Evolutionary conservation across 2,797 vertebrate genomes (phyloP).

Genomic region (Eulemur coronatus): DNA sequence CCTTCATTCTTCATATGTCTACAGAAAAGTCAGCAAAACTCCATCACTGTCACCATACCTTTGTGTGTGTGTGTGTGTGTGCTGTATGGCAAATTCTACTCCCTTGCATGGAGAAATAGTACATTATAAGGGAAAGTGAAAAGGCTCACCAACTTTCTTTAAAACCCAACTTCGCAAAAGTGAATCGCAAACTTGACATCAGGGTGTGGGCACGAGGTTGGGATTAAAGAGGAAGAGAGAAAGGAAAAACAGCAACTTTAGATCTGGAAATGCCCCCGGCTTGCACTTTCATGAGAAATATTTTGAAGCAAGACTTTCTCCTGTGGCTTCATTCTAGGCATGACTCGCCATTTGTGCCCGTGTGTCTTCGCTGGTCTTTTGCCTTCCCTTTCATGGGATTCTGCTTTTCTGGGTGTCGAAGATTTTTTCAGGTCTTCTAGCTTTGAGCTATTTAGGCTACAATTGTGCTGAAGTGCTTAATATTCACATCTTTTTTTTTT

Average conservation of each 20-base stretch:
- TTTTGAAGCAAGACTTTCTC: background rate
- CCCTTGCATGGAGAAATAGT: background rate
- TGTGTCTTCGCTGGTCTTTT: slow-evolving; percentile 76
- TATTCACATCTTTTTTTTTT: slow-evolving; percentile 75
- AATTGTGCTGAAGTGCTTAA: slow-evolving; percentile 81
- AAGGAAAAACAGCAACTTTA: background rate
- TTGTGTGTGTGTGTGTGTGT: too few species aligned
- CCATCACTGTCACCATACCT: background rate
- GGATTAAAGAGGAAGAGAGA: background rate
- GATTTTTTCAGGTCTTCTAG: slow-evolving; percentile 76
- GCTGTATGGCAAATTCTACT: background rate
- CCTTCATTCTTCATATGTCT: background rate
- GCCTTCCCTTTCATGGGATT: slow-evolving; percentile 79
- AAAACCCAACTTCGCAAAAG: background rate
- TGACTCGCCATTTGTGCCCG: slow-evolving; percentile 43
- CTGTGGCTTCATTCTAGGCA: slow-evolving; percentile 12
- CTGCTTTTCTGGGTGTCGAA: slow-evolving; percentile 79
- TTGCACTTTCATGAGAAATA: slow-evolving; percentile 31
- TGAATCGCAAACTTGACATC: background rate
- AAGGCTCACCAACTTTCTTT: background rate
- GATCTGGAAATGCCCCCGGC: background rate
- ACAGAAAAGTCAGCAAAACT: background rate
- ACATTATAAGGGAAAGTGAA: background rate
- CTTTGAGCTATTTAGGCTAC: slow-evolving; percentile 81
- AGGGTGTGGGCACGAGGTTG: background rate